Base-by-base conservation (phyloP, 2,888 invertebrate genomes). In the Melinopterus prodromus region DNA sequence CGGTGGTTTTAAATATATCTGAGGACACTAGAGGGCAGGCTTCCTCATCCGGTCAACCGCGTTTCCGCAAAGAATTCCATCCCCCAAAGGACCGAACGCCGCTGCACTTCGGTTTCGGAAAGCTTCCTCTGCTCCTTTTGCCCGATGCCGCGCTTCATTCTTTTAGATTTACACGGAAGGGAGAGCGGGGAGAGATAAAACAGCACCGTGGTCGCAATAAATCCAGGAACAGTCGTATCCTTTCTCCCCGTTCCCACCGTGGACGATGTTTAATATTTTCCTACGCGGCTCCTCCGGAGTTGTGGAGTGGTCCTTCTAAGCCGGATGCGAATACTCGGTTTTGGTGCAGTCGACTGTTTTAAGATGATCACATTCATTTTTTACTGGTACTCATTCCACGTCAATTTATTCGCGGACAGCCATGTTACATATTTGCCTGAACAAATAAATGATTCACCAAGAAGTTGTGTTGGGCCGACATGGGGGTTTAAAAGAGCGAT, bases 1-100 rank as follows among this genome's bases (percentile, higher is more conserved):
- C 38, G 76, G 38, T 83, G 84, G 83, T 86, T 85, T 85, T 86
- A 88, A 87, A 88, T 87, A 87, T 86, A 84, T 86, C 37, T 78
- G 86, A 87, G 87, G 87, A 86, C 87, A 87, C 87, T 87, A 86
- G 85, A 85, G 87, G 87, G 85, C 86, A 85, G 70, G 86, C 86
- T 87, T 88, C 87, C 86, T 86, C 86, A 86, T 88, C 87, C 88
- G 88, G 88, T 88, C 88, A 88, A 85, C 85, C 82, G 85, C 80
- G 82, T 84, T 82, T 86, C 85, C 83, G 84, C 75, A 79, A 76
- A 79, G 79, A 77, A 72, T 16, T 70, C 70, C 75, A 74, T 78
- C 79, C 74, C 78, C 74, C 77, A 76, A 79, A 70, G 70, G 78
- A 78, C 36, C 78, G 78, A 78, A 75, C 78, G 74, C 53, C 53